A percentile compares a stretch with the other conserved stretches of the same genome.
These are phyloP conservation scores for Malacoctenus gilli DNA, from an alignment of 2,797 vertebrate species.

Conservation along the genomic window DNA sequence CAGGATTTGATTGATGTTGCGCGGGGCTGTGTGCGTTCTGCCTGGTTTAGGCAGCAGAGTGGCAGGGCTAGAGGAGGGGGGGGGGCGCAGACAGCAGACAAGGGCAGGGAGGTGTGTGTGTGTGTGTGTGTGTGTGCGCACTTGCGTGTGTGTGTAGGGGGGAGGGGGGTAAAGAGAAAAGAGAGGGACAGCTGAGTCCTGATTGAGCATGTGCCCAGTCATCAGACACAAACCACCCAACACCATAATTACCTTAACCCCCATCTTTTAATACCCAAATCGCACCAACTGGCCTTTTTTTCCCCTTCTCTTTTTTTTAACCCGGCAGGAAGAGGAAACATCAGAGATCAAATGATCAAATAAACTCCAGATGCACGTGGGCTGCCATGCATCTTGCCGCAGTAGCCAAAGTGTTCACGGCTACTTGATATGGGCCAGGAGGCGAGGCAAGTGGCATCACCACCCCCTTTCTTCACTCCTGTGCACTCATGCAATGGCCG, in stretches of 20 bases:
- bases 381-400: slow-evolving; percentile 68
- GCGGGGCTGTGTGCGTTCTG: slow-evolving; percentile 68
- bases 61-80: slow-evolving; percentile 62
- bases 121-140: slow-evolving; percentile 12
- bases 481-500: slow-evolving; percentile 84
- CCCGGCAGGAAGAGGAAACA: slow-evolving; percentile 62
- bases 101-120: slow-evolving; percentile 51
- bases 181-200: slow-evolving; percentile 75
- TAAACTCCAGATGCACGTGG: slow-evolving; percentile 75
- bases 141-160: neutral
- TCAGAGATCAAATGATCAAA: slow-evolving; percentile 72
- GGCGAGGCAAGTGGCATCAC: slow-evolving; percentile 74
- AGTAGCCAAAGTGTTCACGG: slow-evolving; percentile 73
- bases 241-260: slow-evolving; percentile 82
- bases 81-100: slow-evolving; percentile 58
- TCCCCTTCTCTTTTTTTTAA: slow-evolving; percentile 37
- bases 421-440: slow-evolving; percentile 79
- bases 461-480: slow-evolving; percentile 77
- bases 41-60: slow-evolving; percentile 70
- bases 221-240: slow-evolving; percentile 74
- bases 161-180: slow-evolving; percentile 53
- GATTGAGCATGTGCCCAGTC: slow-evolving; percentile 76
- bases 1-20: slow-evolving; percentile 75
- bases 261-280: slow-evolving; percentile 75
- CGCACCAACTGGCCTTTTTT: slow-evolving; percentile 70